Evolutionary conservation across 1,140 invertebrate genomes (phyloP), one percentile per base, ranked within the genome.

Genomic region (Cydia strobilella): DNA sequence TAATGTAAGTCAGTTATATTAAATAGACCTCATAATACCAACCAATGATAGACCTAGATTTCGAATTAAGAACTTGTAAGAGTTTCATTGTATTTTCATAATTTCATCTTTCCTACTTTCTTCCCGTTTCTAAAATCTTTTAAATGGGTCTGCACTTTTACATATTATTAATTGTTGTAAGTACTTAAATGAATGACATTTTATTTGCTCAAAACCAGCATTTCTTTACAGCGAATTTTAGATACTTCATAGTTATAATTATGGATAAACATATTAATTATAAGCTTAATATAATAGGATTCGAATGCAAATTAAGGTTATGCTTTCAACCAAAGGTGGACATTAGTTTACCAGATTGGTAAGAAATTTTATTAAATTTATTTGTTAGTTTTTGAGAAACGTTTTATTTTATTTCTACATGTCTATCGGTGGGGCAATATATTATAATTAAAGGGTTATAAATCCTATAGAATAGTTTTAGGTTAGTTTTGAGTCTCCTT

Each of bases 191-290:
- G 71, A 35, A 48, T 45, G 72, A 76, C 82, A 73, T 82, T 89
- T 90, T 85, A 83, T 89, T 92, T 92, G 90, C 90, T 92, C 90
- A 92, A 92, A 92, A 85, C 76, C 81, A 91, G 90, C 90, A 92
- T 92, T 92, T 92, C 85, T 89, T 90, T 90, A 84, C 76, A 75
- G 80, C 82, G 77, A 39, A 74, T 59, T 74, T 62, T 25, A 45
- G 25, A 63, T 69, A 69, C 31, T 69, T 69, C 27, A 12, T 69
- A 69, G 20, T 23, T 59, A 59, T 59, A 59, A 59, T 59, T 51
- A 51, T 51, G 15, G 48, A 45, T 51, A 51, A 20, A 15, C 45
- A 18, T 42, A 23, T n/a, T 39, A 18, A 27, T 9, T n/a, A 10
- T 72, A 45, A 72, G 42, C 7, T 35, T 72, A 45, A 66, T 27